These are phyloP conservation scores for Megaustenia siamemsis DNA, from an alignment of 2,888 invertebrate species.

Conservation along the genomic window DNA sequence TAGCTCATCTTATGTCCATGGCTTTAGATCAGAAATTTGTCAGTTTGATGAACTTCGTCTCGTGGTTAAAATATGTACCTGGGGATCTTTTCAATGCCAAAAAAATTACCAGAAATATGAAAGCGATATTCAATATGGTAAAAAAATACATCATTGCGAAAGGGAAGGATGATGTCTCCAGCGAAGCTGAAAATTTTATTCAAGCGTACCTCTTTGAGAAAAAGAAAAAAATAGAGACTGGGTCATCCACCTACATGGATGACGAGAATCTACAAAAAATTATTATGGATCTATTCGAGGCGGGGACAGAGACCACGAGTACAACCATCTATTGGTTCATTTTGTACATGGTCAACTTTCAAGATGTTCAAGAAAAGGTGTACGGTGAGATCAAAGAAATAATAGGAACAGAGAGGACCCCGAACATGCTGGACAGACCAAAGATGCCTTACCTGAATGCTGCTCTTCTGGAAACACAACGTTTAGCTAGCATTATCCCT, in stretches of 20 bases:
- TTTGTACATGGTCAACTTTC: constrained; percentile 88
- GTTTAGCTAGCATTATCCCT: constrained; percentile 65
- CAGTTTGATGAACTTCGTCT: neutral
- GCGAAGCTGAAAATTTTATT: constrained; percentile 60
- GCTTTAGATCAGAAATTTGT: neutral
- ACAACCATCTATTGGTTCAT: constrained; percentile 92
- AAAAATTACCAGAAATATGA: neutral
- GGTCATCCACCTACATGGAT: constrained; percentile 4
- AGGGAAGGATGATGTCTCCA: constrained; percentile 31
- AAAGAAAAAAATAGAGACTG: neutral
- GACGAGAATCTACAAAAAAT: constrained; percentile 22
- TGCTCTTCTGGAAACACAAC: constrained; percentile 68
- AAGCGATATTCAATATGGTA: neutral
- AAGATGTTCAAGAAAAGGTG: constrained; percentile 81
- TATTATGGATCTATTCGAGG: constrained; percentile 33
- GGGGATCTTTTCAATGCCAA: neutral
- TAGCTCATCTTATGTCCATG: neutral
- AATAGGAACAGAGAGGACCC: constrained; percentile 71
- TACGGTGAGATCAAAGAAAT: constrained; percentile 65
- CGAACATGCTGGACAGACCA: constrained; percentile 59
- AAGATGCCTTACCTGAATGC: constrained; percentile 67
- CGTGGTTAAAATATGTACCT: neutral
- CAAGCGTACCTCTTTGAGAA: constrained; percentile 58
- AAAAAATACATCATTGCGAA: neutral
- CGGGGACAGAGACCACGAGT: constrained; percentile 85